These are phyloP conservation scores for Coenobita brevimanus DNA, from an alignment of 1,140 invertebrate genomes.

Conservation along the genomic window DNA sequence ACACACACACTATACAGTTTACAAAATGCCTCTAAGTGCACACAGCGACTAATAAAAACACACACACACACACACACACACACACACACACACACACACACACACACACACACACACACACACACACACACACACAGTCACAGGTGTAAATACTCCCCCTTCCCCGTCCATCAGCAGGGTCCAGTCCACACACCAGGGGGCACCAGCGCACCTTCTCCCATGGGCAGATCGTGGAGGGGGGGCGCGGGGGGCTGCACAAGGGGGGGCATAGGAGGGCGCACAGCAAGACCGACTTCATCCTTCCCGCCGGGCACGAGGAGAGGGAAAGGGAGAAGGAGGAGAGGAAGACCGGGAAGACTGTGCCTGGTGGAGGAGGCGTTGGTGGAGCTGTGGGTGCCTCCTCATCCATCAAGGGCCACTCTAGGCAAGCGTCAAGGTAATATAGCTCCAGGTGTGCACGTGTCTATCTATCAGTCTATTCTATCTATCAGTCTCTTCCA, in stretches of 20 bases:
- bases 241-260: no score
- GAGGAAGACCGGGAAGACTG: conserved; percentile 23
- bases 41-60: neutral
- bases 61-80: neutral
- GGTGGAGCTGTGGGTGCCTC: conserved; percentile 50
- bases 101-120: neutral
- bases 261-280: conserved; percentile 86
- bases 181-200: no score
- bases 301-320: conserved; percentile 77
- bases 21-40: neutral
- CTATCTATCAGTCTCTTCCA: no score
- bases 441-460: no score
- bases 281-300: conserved; percentile 89
- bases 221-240: conserved; percentile 81
- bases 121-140: neutral
- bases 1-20: neutral
- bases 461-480: no score
- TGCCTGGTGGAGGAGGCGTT: no score
- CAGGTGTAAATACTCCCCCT: no score
- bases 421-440: conserved; percentile 79
- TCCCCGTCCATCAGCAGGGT: neutral
- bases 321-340: conserved; percentile 60
- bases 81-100: neutral
- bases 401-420: conserved; percentile 74
- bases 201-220: conserved; percentile 90